Evolutionary conservation across 2,888 invertebrate species (phyloP).

Genomic region (Sceliomorpha sp.): DNA sequence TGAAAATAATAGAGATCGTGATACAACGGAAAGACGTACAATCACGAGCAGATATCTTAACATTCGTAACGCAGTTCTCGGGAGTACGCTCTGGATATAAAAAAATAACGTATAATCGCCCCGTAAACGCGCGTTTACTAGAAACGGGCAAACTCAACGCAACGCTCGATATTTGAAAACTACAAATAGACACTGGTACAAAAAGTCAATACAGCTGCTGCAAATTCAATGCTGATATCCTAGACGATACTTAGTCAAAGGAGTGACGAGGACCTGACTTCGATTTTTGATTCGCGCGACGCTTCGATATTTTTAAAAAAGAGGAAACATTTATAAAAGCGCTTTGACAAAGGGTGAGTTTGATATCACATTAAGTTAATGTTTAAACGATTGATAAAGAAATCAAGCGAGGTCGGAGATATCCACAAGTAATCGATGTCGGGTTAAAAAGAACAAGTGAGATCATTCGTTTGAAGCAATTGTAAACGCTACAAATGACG

Average conservation of each 20-base stretch:
- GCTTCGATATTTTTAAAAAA: slow-evolving; percentile 20
- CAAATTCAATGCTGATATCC: slow-evolving; percentile 71
- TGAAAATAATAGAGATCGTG: too few relatives aligned
- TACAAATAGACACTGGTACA: slow-evolving; percentile 79
- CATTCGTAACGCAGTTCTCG: slow-evolving; percentile 56
- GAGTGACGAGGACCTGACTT: slow-evolving; percentile 66
- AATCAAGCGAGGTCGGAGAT: too few relatives aligned
- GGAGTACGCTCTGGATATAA: slow-evolving; percentile 56
- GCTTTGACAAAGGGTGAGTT: slow-evolving; percentile 8
- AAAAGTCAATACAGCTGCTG: slow-evolving; percentile 78
- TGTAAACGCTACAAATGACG: too few relatives aligned
- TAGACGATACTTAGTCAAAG: slow-evolving; percentile 71
- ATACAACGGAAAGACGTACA: too few relatives aligned
- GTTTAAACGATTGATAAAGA: slow-evolving; percentile 8
- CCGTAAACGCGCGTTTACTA: slow-evolving; percentile 41
- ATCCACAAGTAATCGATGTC: too few relatives aligned
- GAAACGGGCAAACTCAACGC: slow-evolving; percentile 45
- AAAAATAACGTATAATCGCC: slow-evolving; percentile 46
- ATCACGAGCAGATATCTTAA: slow-evolving; percentile 39
- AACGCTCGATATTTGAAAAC: slow-evolving; percentile 70
- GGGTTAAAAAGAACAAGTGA: too few relatives aligned
- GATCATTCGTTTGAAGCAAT: too few relatives aligned
- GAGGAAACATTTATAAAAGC: slow-evolving; percentile 21
- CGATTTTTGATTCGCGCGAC: slow-evolving; percentile 58
- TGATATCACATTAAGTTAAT: slow-evolving; percentile 5